Percentiles rank a stretch among this genome's conserved stretches.
phyloP scores from a whole-genome alignment of 1,140 invertebrate genomes.

The Lepidurus arcticus region DNA sequence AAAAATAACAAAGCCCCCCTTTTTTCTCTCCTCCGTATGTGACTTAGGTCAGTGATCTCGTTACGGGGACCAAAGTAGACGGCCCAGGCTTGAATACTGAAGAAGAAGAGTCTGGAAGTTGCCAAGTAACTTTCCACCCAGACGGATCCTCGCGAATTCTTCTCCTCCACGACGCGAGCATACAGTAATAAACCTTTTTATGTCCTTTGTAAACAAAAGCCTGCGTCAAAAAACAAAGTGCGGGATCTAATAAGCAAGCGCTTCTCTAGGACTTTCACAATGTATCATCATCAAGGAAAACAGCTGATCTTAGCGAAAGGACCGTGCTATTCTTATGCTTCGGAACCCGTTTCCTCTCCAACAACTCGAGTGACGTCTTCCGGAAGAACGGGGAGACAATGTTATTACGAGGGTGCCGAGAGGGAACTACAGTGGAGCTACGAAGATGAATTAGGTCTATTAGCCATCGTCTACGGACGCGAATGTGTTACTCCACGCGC shows the following conservation, averaged over 20 bases:
- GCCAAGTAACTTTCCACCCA: neutral
- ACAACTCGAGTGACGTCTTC: neutral
- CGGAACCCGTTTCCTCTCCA: neutral
- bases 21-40: neutral
- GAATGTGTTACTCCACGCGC: neutral
- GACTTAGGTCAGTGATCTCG: neutral
- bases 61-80: neutral
- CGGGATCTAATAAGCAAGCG: neutral
- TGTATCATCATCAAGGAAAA: neutral
- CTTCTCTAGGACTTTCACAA: neutral
- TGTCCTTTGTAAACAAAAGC: neutral
- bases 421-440: neutral
- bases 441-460: constrained; percentile 12
- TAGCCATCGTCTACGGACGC: neutral
- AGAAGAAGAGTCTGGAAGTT: neutral
- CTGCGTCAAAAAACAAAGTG: neutral
- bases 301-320: neutral
- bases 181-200: neutral
- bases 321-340: neutral
- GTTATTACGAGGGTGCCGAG: constrained; percentile 13
- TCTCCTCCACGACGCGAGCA: neutral
- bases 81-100: neutral
- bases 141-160: neutral
- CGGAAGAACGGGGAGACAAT: neutral
- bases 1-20: neutral